phyloP scores from a whole-genome alignment of 2,797 vertebrate genomes.

The Takifugu ocellatus region DNA sequence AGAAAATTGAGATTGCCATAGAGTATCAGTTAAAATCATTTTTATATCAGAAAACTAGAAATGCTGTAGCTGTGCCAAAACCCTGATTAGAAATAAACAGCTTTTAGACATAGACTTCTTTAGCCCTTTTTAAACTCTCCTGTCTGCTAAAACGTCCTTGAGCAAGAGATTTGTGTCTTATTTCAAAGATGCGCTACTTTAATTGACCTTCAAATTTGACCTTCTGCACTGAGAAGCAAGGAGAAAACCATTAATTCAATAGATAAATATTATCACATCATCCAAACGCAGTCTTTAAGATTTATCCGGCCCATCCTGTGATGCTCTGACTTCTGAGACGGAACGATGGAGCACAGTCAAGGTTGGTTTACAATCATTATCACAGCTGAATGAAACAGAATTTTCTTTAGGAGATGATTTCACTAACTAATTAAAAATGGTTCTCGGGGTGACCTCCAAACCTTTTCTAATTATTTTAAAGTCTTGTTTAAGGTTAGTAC shows the following conservation, averaged over 20 bases:
- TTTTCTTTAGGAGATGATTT: no score
- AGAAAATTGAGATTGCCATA: no score
- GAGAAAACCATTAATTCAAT: slow-evolving; percentile 23
- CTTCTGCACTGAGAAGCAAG: slow-evolving; percentile 16
- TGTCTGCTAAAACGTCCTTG: slow-evolving; percentile 16
- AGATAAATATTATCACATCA: slow-evolving; percentile 58
- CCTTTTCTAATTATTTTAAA: no score
- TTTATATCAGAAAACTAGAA: no score
- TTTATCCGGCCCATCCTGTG: slow-evolving; percentile 31
- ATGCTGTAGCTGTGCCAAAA: no score
- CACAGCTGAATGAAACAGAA: neutral
- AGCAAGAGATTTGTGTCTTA: slow-evolving; percentile 28
- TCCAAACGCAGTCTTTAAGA: slow-evolving; percentile 50
- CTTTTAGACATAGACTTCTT: no score
- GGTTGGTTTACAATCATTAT: slow-evolving; percentile 15
- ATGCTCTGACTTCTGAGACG: slow-evolving; percentile 20
- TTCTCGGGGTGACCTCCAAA: no score
- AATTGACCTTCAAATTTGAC: slow-evolving; percentile 40
- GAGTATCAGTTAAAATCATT: no score
- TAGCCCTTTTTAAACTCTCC: no score
- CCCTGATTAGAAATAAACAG: no score
- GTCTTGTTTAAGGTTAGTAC: no score
- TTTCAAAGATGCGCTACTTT: slow-evolving; percentile 1
- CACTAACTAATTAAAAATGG: no score
- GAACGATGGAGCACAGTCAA: slow-evolving; percentile 24